Conservation (phyloP, 2,888 invertebrate genomes). For the Scaptomyza reducta region DNA sequence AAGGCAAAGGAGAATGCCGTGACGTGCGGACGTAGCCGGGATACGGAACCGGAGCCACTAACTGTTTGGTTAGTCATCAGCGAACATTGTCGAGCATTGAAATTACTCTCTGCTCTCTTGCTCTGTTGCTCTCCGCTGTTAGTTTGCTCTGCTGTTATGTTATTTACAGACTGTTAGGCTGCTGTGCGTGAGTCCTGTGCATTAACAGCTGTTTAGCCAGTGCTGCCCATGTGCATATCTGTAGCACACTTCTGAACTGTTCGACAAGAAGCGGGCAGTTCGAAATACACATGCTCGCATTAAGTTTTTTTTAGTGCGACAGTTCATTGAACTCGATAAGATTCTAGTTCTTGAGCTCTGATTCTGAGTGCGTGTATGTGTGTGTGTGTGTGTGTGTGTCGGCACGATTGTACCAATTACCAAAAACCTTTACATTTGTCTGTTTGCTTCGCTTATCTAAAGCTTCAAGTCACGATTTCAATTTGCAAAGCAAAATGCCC, state of each 20-base stretch:
- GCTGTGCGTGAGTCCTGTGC: slow-evolving; percentile 54
- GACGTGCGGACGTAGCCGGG: slow-evolving; percentile 24
- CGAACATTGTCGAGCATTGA: slow-evolving; percentile 4
- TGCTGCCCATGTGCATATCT: slow-evolving; percentile 44
- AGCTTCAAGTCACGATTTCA: slow-evolving; percentile 80
- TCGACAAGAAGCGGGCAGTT: slow-evolving; percentile 48
- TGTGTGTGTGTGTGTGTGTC: slow-evolving; percentile 7
- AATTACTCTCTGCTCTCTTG: neutral
- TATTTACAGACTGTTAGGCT: slow-evolving; percentile 3
- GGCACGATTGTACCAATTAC: slow-evolving; percentile 47
- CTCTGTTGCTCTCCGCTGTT: slow-evolving; percentile 8
- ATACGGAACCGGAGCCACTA: slow-evolving; percentile 31
- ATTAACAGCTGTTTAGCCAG: slow-evolving; percentile 54
- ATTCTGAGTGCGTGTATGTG: neutral
- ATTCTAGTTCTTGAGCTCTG: slow-evolving; percentile 7
- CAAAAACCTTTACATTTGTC: slow-evolving; percentile 21
- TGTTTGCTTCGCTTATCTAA: slow-evolving; percentile 63
- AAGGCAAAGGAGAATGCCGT: slow-evolving; percentile 13
- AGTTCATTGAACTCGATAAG: slow-evolving; percentile 55
- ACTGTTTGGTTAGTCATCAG: slow-evolving; percentile 58
- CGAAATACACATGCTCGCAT: slow-evolving; percentile 4
- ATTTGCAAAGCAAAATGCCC: slow-evolving; percentile 65
- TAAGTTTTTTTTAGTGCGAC: neutral
- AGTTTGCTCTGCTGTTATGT: slow-evolving; percentile 2
- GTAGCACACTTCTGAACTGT: slow-evolving; percentile 46